Base-by-base conservation (phyloP, 2,797 vertebrate species). In the Denticeps clupeoides region DNA sequence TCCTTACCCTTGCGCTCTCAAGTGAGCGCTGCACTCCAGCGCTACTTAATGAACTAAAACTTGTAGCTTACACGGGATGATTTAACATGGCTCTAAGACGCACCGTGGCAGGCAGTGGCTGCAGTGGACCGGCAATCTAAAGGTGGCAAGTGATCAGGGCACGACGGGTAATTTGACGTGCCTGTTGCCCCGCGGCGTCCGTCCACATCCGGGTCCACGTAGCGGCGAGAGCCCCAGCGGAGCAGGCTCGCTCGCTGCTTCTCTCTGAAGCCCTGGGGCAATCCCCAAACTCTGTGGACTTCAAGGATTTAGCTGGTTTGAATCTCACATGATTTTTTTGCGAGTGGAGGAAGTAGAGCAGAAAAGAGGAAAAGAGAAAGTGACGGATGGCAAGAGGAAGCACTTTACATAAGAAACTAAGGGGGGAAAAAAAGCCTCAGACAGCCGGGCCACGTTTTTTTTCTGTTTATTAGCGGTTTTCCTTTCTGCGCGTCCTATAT, bases 211-310 rank as follows among this genome's bases (percentile, higher is more conserved):
- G n/a, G n/a, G n/a, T n/a, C n/a, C n/a, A n/a, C n/a, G n/a, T n/a
- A n/a, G n/a, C n/a, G n/a, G n/a, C n/a, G n/a, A 54, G 56, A 31
- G 25, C 10, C 44, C 35, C 49, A 45, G 31, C 40, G 9, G 7
- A 24, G 44, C 63, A 47, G 46, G 59, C 63, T 5, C 54, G 37
- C 51, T 46, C 57, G 66, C 47, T 66, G 59, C 43, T 60, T 68
- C 62, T 56, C 59, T 65, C 64, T 49, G 33, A 47, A 53, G 33
- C 26, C 51, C 44, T 37, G 41, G n/a, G 51, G 56, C 59, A 61
- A 68, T 69, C 56, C 59, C 22, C 44, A 25, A 55, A 51, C 51
- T 64, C 57, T 58, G 58, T 64, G 37, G 59, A 64, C 52, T 3
- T 3, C 2, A 7, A 55, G 45, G 47, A 66, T 62, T 55, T 55